Evolutionary conservation across 2,113 vertebrate species (phyloP), one percentile per base, ranked within the genome.

Genomic region (Delphinus delphis): DNA sequence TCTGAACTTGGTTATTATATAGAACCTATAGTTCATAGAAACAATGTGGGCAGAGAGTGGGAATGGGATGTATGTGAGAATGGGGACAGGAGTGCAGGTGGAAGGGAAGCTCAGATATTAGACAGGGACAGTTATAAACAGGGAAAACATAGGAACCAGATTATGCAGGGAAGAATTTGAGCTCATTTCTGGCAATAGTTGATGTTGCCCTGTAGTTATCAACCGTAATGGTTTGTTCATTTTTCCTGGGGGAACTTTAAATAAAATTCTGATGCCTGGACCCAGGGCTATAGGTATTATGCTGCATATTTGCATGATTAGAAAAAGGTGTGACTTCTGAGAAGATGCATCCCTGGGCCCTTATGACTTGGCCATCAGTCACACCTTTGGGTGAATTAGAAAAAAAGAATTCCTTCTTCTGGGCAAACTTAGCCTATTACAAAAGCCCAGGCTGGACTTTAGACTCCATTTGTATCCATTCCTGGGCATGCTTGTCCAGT

Each of bases 1-100:
- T 8, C 38, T 55, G 20, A 62, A 41, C 67, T 55, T n/a, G 6
- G 3, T 31, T 71, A 26, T 82, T 96, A 6, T 8, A 23, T 68
- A 62, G 33, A 47, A 58, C 60, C 31, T 77, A 8, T 12, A 38
- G 55, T 60, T 91, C 60, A 63, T 15, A 97, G 33, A 71, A 67
- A 88, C 23, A 68, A 15, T 2, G 26, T 14, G 18, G 20, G 17
- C 6, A 67, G 20, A 47, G 13, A 8, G 0, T 47, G 11, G 1
- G 2, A 13, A 2, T 58, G 44, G 14, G 6, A 38, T 68, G 12
- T 38, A 33, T 17, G 8, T 96, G 90, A 36, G 53, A 77, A 5
- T 25, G 1, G 33, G 20, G 11, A 31, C 8, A 80, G 7, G 18
- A 18, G 1, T 5, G 0, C 53, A 71, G 47, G 14, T 47, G 3